phyloP scores from a whole-genome alignment of 2,888 invertebrate genomes.

The Malthinus flaveolus region DNA sequence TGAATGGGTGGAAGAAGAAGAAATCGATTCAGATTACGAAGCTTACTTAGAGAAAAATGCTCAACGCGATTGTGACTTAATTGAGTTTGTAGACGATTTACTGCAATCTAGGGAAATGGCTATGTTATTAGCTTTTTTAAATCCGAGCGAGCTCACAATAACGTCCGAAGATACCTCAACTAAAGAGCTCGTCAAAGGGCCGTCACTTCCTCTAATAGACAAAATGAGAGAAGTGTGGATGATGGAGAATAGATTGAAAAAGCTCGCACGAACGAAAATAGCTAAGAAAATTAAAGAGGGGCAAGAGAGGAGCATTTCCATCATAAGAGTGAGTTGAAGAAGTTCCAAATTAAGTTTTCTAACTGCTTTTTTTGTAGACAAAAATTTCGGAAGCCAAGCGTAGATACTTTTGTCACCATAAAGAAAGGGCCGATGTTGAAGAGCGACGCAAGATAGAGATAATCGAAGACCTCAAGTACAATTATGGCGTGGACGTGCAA shows the following conservation, averaged over 20 bases:
- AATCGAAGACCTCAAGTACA: conserved; percentile 8
- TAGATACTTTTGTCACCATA: conserved; percentile 17
- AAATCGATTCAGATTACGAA: conserved; percentile 3
- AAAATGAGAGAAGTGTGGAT: conserved; percentile 1
- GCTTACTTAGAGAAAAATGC: conserved; percentile 5
- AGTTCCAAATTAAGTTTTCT: no score
- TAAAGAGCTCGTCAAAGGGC: background rate
- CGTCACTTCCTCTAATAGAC: background rate
- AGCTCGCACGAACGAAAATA: background rate
- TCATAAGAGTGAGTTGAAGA: conserved; percentile 19
- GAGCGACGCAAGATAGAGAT: conserved; percentile 14
- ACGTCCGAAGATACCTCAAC: background rate
- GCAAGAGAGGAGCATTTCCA: conserved; percentile 20
- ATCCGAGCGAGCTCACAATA: background rate
- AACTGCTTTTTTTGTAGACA: conserved; percentile 19
- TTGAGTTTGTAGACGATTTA: conserved; percentile 19
- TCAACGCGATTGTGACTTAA: conserved; percentile 14
- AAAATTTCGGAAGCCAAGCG: conserved; percentile 21
- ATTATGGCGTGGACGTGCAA: conserved; percentile 1
- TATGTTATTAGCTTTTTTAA: no score
- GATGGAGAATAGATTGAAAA: background rate
- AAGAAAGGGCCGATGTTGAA: conserved; percentile 14
- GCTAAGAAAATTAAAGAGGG: conserved; percentile 2
- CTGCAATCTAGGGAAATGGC: conserved; percentile 15
- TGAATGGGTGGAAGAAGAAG: background rate